A percentile compares a stretch with the other conserved stretches of the same genome.
phyloP scores from a whole-genome alignment of 2,888 invertebrate genomes.

The Eupelmus urozonus region DNA sequence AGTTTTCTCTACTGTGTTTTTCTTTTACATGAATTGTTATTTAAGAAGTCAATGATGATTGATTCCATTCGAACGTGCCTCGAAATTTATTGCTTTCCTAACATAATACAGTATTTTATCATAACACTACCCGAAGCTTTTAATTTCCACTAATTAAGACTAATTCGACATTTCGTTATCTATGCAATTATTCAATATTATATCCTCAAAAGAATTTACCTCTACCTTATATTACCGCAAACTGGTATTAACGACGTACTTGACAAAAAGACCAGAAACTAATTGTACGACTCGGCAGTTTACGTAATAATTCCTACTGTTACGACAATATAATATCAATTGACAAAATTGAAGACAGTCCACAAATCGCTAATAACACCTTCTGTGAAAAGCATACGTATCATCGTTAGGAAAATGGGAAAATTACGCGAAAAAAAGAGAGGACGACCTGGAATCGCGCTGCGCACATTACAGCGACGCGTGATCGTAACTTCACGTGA shows the following conservation, averaged over 20 bases:
- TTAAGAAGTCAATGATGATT: no score
- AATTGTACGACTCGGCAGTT: constrained; percentile 1
- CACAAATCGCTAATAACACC: constrained; percentile 16
- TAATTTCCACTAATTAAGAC: no score
- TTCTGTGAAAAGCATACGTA: background rate
- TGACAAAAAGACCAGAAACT: background rate
- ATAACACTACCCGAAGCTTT: no score
- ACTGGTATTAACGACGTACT: background rate
- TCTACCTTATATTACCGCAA: no score
- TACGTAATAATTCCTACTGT: constrained; percentile 7
- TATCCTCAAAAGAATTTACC: no score
- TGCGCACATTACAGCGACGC: background rate
- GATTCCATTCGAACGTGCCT: no score
- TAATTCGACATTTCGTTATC: no score
- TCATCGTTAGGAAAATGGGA: no score
- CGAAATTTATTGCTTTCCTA: no score
- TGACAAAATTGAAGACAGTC: constrained; percentile 28
- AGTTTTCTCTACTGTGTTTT: no score
- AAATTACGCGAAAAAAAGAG: background rate
- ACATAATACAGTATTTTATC: no score
- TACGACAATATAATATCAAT: background rate
- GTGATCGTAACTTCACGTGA: background rate
- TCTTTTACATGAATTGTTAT: background rate
- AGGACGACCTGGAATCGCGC: background rate
- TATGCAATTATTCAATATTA: no score